Percentiles rank a stretch among this genome's conserved stretches.
Evolutionary conservation across 2,113 vertebrate species (phyloP).

Genomic region (Oreocharis arfaki): DNA sequence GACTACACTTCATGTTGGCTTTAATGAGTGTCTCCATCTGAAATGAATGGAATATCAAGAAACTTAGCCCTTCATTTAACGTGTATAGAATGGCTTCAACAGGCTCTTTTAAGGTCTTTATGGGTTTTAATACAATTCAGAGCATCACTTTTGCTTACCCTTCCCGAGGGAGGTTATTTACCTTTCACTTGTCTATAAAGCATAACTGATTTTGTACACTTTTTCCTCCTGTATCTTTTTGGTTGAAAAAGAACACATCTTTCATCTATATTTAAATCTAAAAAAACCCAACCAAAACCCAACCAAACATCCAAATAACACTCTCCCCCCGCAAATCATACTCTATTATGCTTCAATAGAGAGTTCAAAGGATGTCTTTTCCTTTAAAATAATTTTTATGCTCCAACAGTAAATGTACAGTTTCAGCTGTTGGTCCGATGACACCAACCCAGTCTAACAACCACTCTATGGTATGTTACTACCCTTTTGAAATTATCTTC

Average conservation of each 20-base stretch:
- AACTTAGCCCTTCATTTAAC: background rate
- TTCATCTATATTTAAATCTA: background rate
- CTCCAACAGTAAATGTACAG: background rate
- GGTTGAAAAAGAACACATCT: background rate
- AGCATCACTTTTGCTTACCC: background rate
- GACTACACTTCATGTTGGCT: background rate
- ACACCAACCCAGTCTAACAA: background rate
- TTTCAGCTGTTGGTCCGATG: background rate
- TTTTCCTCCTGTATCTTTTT: background rate
- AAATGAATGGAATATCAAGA: background rate
- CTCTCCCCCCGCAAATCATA: background rate
- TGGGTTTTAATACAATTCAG: background rate
- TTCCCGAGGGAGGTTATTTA: background rate
- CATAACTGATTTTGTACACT: background rate
- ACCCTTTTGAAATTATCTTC: background rate
- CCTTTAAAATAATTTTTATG: background rate
- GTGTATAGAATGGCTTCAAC: background rate
- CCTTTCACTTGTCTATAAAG: background rate
- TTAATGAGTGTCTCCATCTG: background rate
- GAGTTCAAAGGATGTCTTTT: background rate
- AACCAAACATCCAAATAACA: background rate
- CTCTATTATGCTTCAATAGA: background rate
- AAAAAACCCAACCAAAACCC: background rate
- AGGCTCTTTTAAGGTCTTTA: background rate
- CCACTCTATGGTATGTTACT: no score